These are phyloP conservation scores for Halichoeres trimaculatus DNA, from an alignment of 2,113 vertebrate species.

Conservation along the genomic window DNA sequence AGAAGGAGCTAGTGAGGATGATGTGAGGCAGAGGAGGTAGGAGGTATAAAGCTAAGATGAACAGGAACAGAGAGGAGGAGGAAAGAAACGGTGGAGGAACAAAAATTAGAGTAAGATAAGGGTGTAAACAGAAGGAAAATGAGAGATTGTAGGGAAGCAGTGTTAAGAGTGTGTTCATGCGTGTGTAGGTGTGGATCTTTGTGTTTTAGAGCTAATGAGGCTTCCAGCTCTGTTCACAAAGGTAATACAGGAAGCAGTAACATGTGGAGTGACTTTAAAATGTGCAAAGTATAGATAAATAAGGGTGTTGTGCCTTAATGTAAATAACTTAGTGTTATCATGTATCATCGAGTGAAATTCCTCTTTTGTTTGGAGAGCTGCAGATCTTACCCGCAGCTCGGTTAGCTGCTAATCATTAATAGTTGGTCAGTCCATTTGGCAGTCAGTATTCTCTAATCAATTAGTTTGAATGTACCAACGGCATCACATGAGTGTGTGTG, in stretches of 20 bases:
- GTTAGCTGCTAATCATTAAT: slow-evolving; percentile 69
- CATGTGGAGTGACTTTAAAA: slow-evolving; percentile 27
- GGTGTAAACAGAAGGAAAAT: slow-evolving; percentile 27
- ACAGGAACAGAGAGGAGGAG: slow-evolving; percentile 23
- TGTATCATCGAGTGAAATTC: slow-evolving; percentile 32
- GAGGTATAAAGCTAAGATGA: not conserved
- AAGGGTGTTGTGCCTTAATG: not conserved
- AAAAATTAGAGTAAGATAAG: slow-evolving; percentile 43
- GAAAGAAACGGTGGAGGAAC: slow-evolving; percentile 14
- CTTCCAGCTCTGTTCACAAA: not conserved
- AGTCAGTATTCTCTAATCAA: slow-evolving; percentile 73
- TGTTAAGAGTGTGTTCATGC: slow-evolving; percentile 11
- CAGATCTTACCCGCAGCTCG: slow-evolving; percentile 20
- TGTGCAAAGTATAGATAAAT: slow-evolving; percentile 3
- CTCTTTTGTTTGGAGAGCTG: slow-evolving; percentile 43
- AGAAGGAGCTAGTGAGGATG: slow-evolving; percentile 30
- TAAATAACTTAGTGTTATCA: slow-evolving; percentile 4
- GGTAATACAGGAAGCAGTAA: slow-evolving; percentile 7
- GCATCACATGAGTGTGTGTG: slow-evolving; percentile 39
- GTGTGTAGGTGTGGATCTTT: slow-evolving; percentile 22
- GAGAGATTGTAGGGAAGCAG: slow-evolving; percentile 21
- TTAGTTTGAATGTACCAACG: slow-evolving; percentile 59
- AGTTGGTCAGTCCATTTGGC: slow-evolving; percentile 62
- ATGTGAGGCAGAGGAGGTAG: slow-evolving; percentile 33
- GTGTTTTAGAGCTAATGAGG: slow-evolving; percentile 19